Base-by-base conservation (phyloP, 2,888 invertebrate species). In the Agrotis segetum region DNA sequence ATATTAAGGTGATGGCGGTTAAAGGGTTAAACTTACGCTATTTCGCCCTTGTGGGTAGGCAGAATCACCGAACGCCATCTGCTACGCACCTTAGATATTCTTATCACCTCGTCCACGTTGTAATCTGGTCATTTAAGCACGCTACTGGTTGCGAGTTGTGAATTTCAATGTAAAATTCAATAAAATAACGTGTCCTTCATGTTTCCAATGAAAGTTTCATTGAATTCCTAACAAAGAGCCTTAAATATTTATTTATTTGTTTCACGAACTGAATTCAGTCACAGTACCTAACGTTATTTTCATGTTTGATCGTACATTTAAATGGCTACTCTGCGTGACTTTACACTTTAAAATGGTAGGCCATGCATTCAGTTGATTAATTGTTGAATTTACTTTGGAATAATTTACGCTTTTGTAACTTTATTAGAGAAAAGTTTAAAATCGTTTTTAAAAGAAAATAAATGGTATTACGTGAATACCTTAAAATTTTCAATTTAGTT, bases 311-410 rank as follows among this genome's bases (percentile, higher is more conserved):
- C 87, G 81, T 82, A 85, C 86, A 88, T 89, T 85, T 84, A 77
- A 86, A 85, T 83, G 79, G 85, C 84, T 73, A 77, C 65, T 66
- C 71, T 88, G 85, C 91, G 91, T 91, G 91, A 88, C 90, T 82
- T 76, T 75, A 75, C 64, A 71, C 85, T 83, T 85, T 88, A 87
- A 87, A 87, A 84, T 71, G 71, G 56, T 55, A 68, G 75, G 70
- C 67, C 78, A 77, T 79, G 85, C 86, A 91, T 92, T 92, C 88
- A 83, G 88, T 86, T 93, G 93, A 93, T 93, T 91, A 94, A 93
- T 92, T 91, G 89, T 91, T 91, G 90, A 90, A 93, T 92, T 90
- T 90, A 90, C 90, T 88, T 85, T 69, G 16, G 77, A 71, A 85
- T 85, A 70, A 79, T 49, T 82, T 83, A 63, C 47, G 56, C 46